Conservation (phyloP, 2,797 vertebrate species). For the Acestrorhynchus altus region DNA sequence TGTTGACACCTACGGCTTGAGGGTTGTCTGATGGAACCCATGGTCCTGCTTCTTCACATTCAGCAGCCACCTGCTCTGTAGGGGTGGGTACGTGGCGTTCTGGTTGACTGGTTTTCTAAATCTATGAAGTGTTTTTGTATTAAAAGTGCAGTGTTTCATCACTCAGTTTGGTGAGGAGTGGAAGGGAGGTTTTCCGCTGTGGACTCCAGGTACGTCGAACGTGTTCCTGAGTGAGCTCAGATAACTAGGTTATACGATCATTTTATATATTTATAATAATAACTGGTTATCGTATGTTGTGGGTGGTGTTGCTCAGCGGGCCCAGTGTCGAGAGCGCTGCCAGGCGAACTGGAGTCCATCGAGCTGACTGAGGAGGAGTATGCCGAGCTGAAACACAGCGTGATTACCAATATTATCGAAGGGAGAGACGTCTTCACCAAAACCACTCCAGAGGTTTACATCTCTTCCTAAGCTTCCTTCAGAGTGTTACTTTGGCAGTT, state of each 20-base stretch:
- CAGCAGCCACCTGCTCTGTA: too few species aligned
- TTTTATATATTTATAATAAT: neutral
- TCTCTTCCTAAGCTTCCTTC: too few species aligned
- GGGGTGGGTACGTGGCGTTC: too few species aligned
- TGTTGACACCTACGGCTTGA: too few species aligned
- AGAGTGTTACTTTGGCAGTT: too few species aligned
- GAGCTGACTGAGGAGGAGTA: slow-evolving; percentile 85
- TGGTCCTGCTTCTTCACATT: too few species aligned
- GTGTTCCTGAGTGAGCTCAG: neutral
- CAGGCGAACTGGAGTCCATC: slow-evolving; percentile 77
- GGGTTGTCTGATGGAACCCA: too few species aligned
- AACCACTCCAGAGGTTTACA: slow-evolving; percentile 87
- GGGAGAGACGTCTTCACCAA: slow-evolving; percentile 89
- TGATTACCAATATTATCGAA: slow-evolving; percentile 88
- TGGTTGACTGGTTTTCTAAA: too few species aligned
- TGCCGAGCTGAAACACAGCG: slow-evolving; percentile 78
- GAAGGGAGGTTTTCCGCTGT: slow-evolving; percentile 80
- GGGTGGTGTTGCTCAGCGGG: slow-evolving; percentile 64
- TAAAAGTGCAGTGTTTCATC: too few species aligned
- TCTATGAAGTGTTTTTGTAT: too few species aligned
- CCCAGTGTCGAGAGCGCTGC: slow-evolving; percentile 78
- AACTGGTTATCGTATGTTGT: neutral
- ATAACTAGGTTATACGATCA: neutral
- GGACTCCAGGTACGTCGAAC: slow-evolving; percentile 77
- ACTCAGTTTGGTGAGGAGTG: slow-evolving; percentile 84